phyloP scores from a whole-genome alignment of 2,113 vertebrate genomes.

The Gavialis gangeticus region DNA sequence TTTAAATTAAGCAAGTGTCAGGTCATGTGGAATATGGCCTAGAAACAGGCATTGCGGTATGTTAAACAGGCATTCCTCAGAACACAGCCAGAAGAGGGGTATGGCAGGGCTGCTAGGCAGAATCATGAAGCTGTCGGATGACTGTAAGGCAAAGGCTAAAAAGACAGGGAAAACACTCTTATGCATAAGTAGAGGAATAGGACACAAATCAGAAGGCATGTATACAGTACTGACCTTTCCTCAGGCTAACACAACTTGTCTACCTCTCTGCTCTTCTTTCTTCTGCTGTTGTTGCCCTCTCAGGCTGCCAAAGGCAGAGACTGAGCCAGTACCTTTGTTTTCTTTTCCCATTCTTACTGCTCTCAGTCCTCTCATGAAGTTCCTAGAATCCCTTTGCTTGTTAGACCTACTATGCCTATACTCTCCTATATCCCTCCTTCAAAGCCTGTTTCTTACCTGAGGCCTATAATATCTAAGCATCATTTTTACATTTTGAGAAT shows the following conservation, averaged over 20 bases:
- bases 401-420: not conserved
- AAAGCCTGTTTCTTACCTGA: not conserved
- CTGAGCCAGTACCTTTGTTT: not conserved
- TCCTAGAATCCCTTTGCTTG: not conserved
- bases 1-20: not conserved
- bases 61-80: not conserved
- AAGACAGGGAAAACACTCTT: not conserved
- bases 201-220: not conserved
- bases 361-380: not conserved
- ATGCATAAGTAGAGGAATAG: not conserved
- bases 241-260: not conserved
- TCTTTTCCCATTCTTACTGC: not conserved
- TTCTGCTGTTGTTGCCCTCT: not conserved
- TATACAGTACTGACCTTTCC: not conserved
- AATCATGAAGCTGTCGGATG: not conserved
- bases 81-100: fast-evolving
- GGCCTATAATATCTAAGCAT: not conserved
- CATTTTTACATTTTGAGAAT: not conserved
- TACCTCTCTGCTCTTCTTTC: not conserved
- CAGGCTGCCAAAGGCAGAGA: not conserved
- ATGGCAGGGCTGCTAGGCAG: not conserved
- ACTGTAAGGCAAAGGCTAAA: not conserved
- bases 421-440: not conserved
- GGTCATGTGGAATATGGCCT: not conserved
- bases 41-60: not conserved